Conservation (phyloP, 2,113 vertebrate species). For the Nanger granti region DNA sequence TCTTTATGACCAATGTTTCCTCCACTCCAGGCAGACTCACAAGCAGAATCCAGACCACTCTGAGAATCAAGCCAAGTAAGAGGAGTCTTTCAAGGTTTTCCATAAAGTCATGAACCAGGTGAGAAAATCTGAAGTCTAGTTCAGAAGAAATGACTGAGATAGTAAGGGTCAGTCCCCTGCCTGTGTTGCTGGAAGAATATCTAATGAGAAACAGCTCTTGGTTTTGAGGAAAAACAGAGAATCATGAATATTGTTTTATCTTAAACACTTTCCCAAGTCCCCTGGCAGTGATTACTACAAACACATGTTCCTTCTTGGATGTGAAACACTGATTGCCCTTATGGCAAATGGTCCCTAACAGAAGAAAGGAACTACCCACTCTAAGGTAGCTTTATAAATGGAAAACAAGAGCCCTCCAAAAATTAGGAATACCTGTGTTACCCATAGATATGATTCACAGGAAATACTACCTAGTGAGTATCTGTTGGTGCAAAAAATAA, state of each 20-base stretch:
- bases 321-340: not conserved
- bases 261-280: not conserved
- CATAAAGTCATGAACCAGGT: not conserved
- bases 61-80: not conserved
- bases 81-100: not conserved
- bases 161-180: not conserved
- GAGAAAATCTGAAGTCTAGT: not conserved
- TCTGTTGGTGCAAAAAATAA: constrained; percentile 28
- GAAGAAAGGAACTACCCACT: not conserved
- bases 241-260: not conserved
- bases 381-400: not conserved
- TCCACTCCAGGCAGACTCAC: not conserved
- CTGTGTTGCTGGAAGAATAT: not conserved
- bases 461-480: not conserved
- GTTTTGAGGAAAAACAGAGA: not conserved
- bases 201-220: not conserved
- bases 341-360: not conserved
- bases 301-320: not conserved
- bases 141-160: not conserved
- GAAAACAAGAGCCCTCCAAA: not conserved
- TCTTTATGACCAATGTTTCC: not conserved
- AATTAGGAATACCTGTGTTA: not conserved
- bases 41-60: not conserved
- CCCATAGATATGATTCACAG: not conserved
- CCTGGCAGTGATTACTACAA: not conserved